Conservation (phyloP, 2,113 vertebrate species). For the Pluvianellus socialis region DNA sequence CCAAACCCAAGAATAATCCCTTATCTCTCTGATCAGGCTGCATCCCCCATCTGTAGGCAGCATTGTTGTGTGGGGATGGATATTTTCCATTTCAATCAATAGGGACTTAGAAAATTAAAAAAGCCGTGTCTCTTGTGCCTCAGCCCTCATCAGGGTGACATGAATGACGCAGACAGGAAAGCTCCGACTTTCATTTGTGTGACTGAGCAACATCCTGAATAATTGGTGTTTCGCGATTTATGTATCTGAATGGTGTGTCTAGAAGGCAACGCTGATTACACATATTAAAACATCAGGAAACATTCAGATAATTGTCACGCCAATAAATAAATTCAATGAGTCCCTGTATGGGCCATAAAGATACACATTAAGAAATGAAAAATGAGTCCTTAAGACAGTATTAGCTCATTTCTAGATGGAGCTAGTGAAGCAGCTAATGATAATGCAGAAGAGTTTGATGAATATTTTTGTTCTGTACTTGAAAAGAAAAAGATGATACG, state of each 20-base stretch:
- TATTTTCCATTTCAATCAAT: not conserved
- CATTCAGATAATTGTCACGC: not conserved
- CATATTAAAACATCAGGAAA: not conserved
- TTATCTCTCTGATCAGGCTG: not conserved
- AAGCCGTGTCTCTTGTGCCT: not conserved
- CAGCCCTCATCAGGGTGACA: not conserved
- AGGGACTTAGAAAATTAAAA: not conserved
- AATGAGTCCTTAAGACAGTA: not conserved
- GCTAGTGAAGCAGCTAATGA: not conserved
- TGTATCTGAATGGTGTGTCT: not conserved
- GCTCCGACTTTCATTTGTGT: not conserved
- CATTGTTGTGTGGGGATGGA: not conserved
- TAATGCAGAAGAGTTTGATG: not conserved
- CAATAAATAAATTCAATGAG: not conserved
- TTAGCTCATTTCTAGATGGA: constrained; percentile 8
- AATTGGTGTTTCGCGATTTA: not conserved
- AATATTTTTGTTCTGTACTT: constrained; percentile 25
- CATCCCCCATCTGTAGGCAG: not conserved
- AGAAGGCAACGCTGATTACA: not conserved
- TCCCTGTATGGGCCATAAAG: not conserved
- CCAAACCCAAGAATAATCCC: not conserved
- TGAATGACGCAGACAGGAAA: not conserved
- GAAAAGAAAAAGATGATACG: not conserved
- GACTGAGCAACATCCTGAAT: not conserved
- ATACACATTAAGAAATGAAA: not conserved